phyloP scores from a whole-genome alignment of 2,797 vertebrate genomes.

The Phataginus tricuspis region DNA sequence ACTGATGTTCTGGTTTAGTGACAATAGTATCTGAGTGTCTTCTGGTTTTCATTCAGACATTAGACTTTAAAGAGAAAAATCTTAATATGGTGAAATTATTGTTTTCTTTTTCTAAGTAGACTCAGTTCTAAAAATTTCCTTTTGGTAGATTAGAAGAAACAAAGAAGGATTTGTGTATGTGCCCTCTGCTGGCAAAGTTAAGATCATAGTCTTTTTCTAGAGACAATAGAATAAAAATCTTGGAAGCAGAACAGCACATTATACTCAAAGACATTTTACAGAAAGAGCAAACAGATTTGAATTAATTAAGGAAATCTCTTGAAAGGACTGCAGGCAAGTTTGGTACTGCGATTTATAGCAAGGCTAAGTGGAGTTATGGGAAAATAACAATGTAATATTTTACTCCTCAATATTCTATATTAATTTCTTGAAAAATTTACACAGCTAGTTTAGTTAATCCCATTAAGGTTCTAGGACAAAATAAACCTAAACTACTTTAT shows the following conservation, averaged over 20 bases:
- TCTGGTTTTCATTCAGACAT: not conserved
- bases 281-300: slow-evolving; percentile 17
- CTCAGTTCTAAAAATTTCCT: not conserved
- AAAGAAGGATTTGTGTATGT: slow-evolving; percentile 23
- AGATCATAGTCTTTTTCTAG: slow-evolving; percentile 18
- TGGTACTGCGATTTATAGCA: not conserved
- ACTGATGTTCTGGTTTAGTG: not conserved
- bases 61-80: slow-evolving; percentile 17
- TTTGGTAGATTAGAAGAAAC: slow-evolving; percentile 6
- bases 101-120: not conserved
- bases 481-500: slow-evolving; percentile 8
- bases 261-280: slow-evolving; percentile 35
- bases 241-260: not conserved
- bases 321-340: not conserved
- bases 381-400: not conserved
- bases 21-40: not conserved
- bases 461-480: slow-evolving; percentile 19
- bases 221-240: slow-evolving; percentile 67
- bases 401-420: not conserved
- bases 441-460: not conserved
- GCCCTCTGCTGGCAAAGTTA: slow-evolving; percentile 73
- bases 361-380: not conserved
- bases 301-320: slow-evolving; percentile 28
- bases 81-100: not conserved
- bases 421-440: slow-evolving; percentile 31